These are phyloP conservation scores for Steinernema feltiae DNA, from an alignment of 1,140 invertebrate genomes.

Conservation along the genomic window DNA sequence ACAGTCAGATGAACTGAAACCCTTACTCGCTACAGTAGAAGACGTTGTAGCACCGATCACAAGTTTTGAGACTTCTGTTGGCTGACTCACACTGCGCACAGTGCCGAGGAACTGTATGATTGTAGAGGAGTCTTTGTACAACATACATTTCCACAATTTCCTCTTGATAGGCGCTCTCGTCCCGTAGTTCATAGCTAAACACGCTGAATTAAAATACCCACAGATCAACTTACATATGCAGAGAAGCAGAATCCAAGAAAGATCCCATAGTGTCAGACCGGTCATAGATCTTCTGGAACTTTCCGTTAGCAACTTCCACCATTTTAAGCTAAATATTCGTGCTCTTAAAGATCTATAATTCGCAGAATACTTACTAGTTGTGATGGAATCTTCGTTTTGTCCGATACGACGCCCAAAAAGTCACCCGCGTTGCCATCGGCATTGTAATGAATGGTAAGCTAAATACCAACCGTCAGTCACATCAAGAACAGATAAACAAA, in stretches of 20 bases:
- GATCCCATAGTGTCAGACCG: neutral
- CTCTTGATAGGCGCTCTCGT: conserved; percentile 26
- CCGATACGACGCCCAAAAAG: conserved; percentile 25
- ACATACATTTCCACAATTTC: conserved; percentile 33
- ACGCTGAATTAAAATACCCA: neutral
- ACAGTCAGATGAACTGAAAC: neutral
- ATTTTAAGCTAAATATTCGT: conserved; percentile 50
- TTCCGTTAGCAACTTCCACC: conserved; percentile 46
- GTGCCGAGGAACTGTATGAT: neutral
- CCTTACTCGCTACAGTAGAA: conserved; percentile 37
- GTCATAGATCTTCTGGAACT: conserved; percentile 37
- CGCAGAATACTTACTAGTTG: conserved; percentile 42
- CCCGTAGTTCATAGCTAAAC: conserved; percentile 36
- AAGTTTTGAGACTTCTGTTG: conserved; percentile 23
- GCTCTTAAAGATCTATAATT: conserved; percentile 54
- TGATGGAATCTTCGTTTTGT: conserved; percentile 20
- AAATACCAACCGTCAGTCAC: conserved; percentile 35
- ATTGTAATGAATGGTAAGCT: conserved; percentile 28
- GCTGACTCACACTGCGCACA: neutral
- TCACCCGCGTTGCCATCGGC: conserved; percentile 31
- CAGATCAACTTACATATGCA: neutral
- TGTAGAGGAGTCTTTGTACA: conserved; percentile 30
- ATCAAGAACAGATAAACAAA: conserved; percentile 49
- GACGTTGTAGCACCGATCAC: conserved; percentile 39
- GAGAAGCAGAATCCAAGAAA: conserved; percentile 9